Evolutionary conservation across 1,140 invertebrate species (phyloP), one percentile per base, ranked within the genome.

Genomic region (Drosophila sp.): DNA sequence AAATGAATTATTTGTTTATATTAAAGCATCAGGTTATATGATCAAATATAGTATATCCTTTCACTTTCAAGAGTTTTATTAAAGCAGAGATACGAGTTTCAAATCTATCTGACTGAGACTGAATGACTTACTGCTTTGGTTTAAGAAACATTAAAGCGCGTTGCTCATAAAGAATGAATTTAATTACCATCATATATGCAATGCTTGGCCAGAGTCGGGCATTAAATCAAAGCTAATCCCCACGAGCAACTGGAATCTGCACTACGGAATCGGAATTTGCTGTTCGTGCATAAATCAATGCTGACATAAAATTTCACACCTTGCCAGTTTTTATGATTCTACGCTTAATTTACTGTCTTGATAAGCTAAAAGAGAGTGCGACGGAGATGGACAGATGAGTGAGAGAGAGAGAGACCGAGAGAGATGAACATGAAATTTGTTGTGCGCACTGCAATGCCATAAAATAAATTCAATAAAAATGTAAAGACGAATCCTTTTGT

Each of bases 391-490:
- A 16, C 2, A 64, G 59, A 43, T 21, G 32, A 65, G 27, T 27
- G 56, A 65, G 58, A 75, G 45, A 61, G n/a, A 29, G 40, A 58
- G 25, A 2, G 25, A 62, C 43, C 5, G 25, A 29, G 27, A 29
- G 27, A 29, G 1, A 29, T 34, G n/a, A 46, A 41, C 29, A 59
- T 72, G 58, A 72, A 78, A 80, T 80, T 66, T 76, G 77, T 75
- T 78, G 46, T 71, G 78, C 67, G 75, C 48, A 64, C 83, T 63
- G 78, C 54, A 64, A 89, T 79, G 82, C 76, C 75, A 89, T 87
- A 86, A 81, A 86, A 77, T 69, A 72, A 86, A 87, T 87, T 87
- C 83, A 82, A 81, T 87, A 89, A 87, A 84, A 87, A 84, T 84
- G 87, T 78, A 84, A 76, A 84, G 74, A 62, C 66, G 53, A 59